Base-by-base conservation (phyloP, 2,888 invertebrate species). In the Metellina segmentata region DNA sequence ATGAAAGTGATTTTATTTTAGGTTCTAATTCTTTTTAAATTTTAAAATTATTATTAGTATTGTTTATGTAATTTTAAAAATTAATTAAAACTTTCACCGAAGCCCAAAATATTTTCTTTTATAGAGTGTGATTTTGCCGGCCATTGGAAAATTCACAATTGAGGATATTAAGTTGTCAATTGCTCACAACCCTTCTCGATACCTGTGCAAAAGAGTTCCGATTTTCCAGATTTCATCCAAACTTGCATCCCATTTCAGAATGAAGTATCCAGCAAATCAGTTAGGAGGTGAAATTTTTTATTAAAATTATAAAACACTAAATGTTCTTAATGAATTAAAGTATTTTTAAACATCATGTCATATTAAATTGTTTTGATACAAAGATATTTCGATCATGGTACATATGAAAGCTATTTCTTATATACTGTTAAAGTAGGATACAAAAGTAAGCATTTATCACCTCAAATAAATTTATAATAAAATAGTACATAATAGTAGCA, bases 101-200 rank as follows among this genome's bases (percentile, higher is more conserved):
- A 34, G 34, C 1, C 1, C 34, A 34, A 34, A 34, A 34, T 34
- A 75, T 69, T 89, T 89, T 19, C 7, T 53, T 11, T 82, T 77
- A 72, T 11, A 90, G 90, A 81, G 53, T 81, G 85, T 90, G 7
- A 13, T 79, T 2, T n/a, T 90, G 16, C 85, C 85, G 13, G 19
- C 51, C 7, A 74, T 90, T 48, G 90, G 90, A 19, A 90, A 85
- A 74, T 85, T 90, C 74, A 72, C n/a, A 7, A 6, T 81, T 0
- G 34, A 72, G 69, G 70, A 85, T n/a, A 61, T 61, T 8, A 72
- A 81, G 69, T 85, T 90, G 34, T 81, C 85, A 0, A 7, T 90
- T 49, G 85, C 81, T 4, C 90, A 90, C 53, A 90, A 90, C 69
- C 90, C 90, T 7, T 69, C 61, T 11, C 20, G 90, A 8, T 85